These are phyloP conservation scores for Tetragnatha montana DNA, from an alignment of 2,888 invertebrate species.

Conservation along the genomic window DNA sequence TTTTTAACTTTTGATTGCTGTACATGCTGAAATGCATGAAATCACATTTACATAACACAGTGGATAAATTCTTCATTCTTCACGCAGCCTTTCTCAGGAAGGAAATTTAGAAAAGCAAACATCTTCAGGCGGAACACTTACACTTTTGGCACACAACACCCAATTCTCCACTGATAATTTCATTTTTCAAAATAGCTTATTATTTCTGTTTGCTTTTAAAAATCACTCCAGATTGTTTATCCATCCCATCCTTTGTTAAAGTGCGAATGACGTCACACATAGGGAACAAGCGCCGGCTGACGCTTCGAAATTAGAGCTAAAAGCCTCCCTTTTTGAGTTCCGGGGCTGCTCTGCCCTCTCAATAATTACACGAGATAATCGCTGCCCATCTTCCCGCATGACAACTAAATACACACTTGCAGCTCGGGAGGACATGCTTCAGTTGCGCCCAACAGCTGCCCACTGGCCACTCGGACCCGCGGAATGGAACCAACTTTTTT, in stretches of 20 bases:
- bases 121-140: too few relatives aligned
- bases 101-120: too few relatives aligned
- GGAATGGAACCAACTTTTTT: slow-evolving; percentile 24
- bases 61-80: too few relatives aligned
- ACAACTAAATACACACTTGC: slow-evolving; percentile 66
- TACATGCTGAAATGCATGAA: too few relatives aligned
- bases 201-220: too few relatives aligned
- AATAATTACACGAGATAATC: slow-evolving; percentile 60
- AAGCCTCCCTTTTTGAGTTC: slow-evolving; percentile 8
- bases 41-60: too few relatives aligned
- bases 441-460: slow-evolving; percentile 51
- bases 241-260: background rate
- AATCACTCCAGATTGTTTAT: too few relatives aligned
- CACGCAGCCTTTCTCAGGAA: too few relatives aligned
- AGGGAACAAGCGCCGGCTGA: background rate
- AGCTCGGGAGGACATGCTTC: slow-evolving; percentile 63
- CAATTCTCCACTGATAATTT: too few relatives aligned
- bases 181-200: too few relatives aligned
- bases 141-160: too few relatives aligned
- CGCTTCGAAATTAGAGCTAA: background rate
- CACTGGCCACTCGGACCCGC: slow-evolving; percentile 10
- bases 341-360: slow-evolving; percentile 39
- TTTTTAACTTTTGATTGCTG: too few relatives aligned
- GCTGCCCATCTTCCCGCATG: slow-evolving; percentile 50
- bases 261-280: background rate